These are phyloP conservation scores for Sapajus apella DNA, from an alignment of 2,113 vertebrate species.

Conservation along the genomic window DNA sequence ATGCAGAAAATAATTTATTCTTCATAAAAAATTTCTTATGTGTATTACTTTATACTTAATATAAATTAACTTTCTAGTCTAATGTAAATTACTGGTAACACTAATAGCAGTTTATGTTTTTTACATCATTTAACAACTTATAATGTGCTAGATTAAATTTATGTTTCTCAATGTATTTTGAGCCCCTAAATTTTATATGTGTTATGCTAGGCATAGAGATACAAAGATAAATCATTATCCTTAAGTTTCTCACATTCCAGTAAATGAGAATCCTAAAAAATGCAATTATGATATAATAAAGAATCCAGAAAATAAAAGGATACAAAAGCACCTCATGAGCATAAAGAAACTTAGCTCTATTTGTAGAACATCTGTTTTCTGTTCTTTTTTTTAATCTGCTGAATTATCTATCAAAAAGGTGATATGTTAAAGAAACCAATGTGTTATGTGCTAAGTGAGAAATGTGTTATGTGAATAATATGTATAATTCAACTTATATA, in stretches of 20 bases:
- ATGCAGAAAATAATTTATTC: background rate
- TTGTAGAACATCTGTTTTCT: background rate
- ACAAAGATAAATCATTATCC: background rate
- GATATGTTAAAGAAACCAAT: background rate
- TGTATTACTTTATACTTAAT: background rate
- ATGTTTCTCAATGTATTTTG: background rate
- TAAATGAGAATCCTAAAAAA: background rate
- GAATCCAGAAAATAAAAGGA: background rate
- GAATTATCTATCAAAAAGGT: background rate
- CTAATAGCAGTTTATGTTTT: background rate
- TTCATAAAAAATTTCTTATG: background rate
- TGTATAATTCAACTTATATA: background rate
- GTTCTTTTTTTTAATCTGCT: background rate
- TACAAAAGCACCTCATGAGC: background rate
- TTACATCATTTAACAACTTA: background rate
- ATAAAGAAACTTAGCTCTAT: background rate
- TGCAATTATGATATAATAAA: background rate
- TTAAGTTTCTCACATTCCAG: background rate
- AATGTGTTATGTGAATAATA: background rate
- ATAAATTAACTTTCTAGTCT: background rate
- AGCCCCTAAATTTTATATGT: background rate
- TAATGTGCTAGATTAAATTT: background rate
- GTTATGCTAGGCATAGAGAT: background rate
- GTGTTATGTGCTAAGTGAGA: background rate
- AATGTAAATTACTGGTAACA: background rate